phyloP scores from a whole-genome alignment of 2,797 vertebrate species.

The Leptatherina wallacei region DNA sequence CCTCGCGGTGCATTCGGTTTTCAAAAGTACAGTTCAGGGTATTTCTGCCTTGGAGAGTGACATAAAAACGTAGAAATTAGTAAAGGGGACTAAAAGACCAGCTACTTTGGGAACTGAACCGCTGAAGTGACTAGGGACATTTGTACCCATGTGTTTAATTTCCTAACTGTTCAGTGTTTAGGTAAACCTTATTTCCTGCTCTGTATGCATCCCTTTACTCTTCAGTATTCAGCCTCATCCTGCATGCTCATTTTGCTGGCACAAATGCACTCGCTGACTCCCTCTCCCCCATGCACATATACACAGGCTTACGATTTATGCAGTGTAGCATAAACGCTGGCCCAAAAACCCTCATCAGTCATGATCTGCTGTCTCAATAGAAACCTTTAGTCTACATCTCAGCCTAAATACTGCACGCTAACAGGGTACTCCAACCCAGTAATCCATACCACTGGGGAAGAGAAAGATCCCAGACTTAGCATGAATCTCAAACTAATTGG shows the following conservation, averaged over 20 bases:
- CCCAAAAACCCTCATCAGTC: conserved; percentile 49
- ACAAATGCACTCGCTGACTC: conserved; percentile 27
- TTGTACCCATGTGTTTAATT: not conserved
- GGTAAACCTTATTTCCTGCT: not conserved
- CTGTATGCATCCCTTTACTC: not conserved
- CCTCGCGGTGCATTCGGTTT: too few relatives aligned
- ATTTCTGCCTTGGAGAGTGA: not conserved
- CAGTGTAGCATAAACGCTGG: conserved; percentile 56
- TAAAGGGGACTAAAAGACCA: not conserved
- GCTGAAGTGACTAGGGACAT: not conserved
- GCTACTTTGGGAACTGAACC: not conserved
- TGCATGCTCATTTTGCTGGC: conserved; percentile 25
- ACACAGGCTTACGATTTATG: conserved; percentile 35
- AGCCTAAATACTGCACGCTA: conserved; percentile 42
- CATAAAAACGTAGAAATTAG: not conserved
- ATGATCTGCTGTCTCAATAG: conserved; percentile 60
- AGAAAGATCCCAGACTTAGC: conserved; percentile 59
- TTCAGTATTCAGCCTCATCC: conserved; percentile 6
- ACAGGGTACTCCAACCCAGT: conserved; percentile 59
- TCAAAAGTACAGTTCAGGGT: not conserved
- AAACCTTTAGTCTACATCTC: conserved; percentile 53
- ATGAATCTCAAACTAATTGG: conserved; percentile 71
- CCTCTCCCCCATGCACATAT: conserved; percentile 4
- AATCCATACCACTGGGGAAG: conserved; percentile 59
- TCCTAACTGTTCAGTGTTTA: not conserved